phyloP scores from a whole-genome alignment of 2,888 invertebrate genomes.

The Cerastis rubricosa region DNA sequence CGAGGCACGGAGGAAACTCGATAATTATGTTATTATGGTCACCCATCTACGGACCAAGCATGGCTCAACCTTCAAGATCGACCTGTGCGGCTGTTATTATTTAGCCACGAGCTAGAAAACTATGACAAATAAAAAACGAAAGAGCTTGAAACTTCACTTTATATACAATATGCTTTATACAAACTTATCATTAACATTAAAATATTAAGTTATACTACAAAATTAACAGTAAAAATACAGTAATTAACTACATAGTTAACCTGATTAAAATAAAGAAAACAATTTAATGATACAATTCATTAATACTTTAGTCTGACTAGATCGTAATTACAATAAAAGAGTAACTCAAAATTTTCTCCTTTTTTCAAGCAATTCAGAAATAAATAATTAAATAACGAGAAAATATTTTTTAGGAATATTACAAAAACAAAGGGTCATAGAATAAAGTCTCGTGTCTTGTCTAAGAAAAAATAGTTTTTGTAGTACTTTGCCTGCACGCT shows the following conservation, averaged over 20 bases:
- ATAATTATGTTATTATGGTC: too few relatives aligned
- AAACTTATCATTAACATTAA: constrained; percentile 24
- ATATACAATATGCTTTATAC: constrained; percentile 49
- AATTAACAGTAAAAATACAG: constrained; percentile 3
- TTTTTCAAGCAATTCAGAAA: not conserved
- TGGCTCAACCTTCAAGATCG: too few relatives aligned
- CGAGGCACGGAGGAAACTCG: too few relatives aligned
- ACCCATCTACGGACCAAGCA: too few relatives aligned
- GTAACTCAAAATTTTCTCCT: not conserved
- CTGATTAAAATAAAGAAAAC: not conserved
- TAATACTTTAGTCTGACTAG: constrained; percentile 3
- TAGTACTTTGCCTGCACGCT: not conserved
- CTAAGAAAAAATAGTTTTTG: not conserved
- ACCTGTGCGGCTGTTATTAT: too few relatives aligned
- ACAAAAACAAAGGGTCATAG: not conserved
- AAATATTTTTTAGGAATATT: not conserved
- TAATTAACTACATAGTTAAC: constrained; percentile 4
- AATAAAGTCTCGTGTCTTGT: not conserved
- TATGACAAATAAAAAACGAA: constrained; percentile 32
- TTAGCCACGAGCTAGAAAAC: too few relatives aligned
- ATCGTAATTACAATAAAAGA: not conserved
- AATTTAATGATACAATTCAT: not conserved
- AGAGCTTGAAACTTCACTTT: constrained; percentile 49
- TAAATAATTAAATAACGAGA: not conserved
- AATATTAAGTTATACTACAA: constrained; percentile 21